Percentiles rank a stretch among this genome's conserved stretches.
These are phyloP conservation scores for Sicus ferrugineus DNA, from an alignment of 2,888 invertebrate species.

Conservation along the genomic window DNA sequence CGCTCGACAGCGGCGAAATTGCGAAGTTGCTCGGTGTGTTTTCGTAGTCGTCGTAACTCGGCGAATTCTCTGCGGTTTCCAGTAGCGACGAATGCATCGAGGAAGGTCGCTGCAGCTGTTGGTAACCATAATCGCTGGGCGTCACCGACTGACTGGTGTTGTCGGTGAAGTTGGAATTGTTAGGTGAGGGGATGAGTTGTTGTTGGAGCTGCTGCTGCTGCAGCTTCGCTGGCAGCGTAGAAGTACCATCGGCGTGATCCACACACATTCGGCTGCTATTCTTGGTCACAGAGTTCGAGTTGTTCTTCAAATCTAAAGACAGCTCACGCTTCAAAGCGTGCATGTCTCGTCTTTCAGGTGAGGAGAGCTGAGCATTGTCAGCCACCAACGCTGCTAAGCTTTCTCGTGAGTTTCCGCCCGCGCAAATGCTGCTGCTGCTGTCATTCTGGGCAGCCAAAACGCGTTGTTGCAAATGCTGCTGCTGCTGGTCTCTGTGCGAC, in stretches of 20 bases:
- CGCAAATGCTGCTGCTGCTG: conserved; percentile 51
- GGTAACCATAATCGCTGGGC: conserved; percentile 65
- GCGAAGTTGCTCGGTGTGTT: conserved; percentile 60
- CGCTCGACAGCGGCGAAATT: conserved; percentile 47
- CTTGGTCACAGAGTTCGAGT: not conserved
- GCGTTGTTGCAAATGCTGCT: too few relatives aligned
- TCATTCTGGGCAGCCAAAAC: conserved; percentile 50
- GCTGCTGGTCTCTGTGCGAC: conserved; percentile 47
- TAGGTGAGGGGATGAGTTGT: conserved; percentile 56
- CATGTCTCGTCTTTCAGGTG: conserved; percentile 60
- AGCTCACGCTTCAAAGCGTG: conserved; percentile 62
- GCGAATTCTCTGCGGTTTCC: conserved; percentile 61
- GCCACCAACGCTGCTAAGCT: conserved; percentile 48
- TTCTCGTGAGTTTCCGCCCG: conserved; percentile 58
- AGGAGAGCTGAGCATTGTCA: conserved; percentile 27
- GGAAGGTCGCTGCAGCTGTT: conserved; percentile 63
- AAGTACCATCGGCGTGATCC: conserved; percentile 46
- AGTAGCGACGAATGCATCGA: conserved; percentile 62
- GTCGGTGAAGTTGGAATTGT: conserved; percentile 62
- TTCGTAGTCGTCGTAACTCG: conserved; percentile 61
- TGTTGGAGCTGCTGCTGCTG: conserved; percentile 37
- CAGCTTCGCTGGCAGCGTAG: conserved; percentile 51
- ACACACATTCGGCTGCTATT: conserved; percentile 47
- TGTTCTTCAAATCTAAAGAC: conserved; percentile 59
- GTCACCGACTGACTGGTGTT: conserved; percentile 66